Evolutionary conservation across 2,113 vertebrate species (phyloP).

Genomic region (Brachyistius frenatus): DNA sequence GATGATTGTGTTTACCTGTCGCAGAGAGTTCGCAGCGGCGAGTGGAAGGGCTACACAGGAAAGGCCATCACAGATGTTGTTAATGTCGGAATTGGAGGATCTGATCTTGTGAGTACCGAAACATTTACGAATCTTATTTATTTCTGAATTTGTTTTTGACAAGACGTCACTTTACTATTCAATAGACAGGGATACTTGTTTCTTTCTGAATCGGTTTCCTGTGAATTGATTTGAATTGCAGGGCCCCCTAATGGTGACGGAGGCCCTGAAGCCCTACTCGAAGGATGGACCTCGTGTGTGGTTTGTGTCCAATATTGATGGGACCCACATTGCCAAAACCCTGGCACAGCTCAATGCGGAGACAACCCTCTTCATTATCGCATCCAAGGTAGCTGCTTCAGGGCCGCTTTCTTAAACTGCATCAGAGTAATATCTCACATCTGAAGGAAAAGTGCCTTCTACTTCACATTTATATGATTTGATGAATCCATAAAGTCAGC

Average conservation of each 20-base stretch:
- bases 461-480: neutral
- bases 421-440: neutral
- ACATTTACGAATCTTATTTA: neutral
- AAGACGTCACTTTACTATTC: too few relatives aligned
- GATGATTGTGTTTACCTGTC: neutral
- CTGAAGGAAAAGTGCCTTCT: neutral
- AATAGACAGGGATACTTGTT: neutral
- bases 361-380: constrained; percentile 94
- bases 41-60: constrained; percentile 96
- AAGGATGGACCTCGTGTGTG: constrained; percentile 92
- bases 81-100: constrained; percentile 96
- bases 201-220: neutral
- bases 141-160: neutral
- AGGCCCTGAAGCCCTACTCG: constrained; percentile 94
- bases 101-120: constrained; percentile 91
- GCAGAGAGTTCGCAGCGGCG: constrained; percentile 92
- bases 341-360: constrained; percentile 91
- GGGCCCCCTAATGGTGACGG: constrained; percentile 98
- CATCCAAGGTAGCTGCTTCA: constrained; percentile 89
- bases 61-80: constrained; percentile 94
- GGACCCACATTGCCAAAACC: constrained; percentile 96
- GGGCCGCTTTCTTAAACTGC: neutral
- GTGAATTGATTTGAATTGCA: constrained; percentile 52
- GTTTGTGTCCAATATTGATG: constrained; percentile 99
- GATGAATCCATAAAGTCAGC: constrained; percentile 4